Percentiles rank a stretch among this genome's conserved stretches.
These are phyloP conservation scores for Scaptodrosophila lebanonensis DNA, from an alignment of 1,140 invertebrate species.

Conservation along the genomic window DNA sequence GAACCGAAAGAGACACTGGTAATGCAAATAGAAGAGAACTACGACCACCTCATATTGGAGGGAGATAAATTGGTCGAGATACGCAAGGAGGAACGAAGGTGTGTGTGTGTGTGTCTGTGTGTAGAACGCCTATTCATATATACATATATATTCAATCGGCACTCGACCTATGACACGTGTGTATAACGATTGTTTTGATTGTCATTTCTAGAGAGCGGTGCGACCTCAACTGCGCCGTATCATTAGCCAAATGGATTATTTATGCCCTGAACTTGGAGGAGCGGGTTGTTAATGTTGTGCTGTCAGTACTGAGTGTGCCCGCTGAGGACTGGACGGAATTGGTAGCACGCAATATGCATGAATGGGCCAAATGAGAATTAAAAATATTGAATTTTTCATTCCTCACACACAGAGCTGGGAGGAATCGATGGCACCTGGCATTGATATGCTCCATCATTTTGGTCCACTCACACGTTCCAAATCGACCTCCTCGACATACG, in stretches of 20 bases:
- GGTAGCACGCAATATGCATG: constrained; percentile 34
- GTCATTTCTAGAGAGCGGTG: constrained; percentile 55
- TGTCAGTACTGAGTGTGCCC: constrained; percentile 57
- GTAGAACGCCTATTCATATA: no score
- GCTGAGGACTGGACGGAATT: constrained; percentile 70
- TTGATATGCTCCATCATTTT: constrained; percentile 75
- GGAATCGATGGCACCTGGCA: constrained; percentile 70
- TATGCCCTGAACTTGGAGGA: constrained; percentile 64
- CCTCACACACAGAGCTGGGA: constrained; percentile 62
- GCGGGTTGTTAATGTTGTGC: constrained; percentile 62
- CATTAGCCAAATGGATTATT: constrained; percentile 65
- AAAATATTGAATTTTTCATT: background rate
- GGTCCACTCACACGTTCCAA: constrained; percentile 67
- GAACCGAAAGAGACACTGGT: constrained; percentile 69
- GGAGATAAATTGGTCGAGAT: constrained; percentile 71
- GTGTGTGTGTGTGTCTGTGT: background rate
- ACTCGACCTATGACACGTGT: no score
- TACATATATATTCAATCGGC: no score
- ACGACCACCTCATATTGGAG: constrained; percentile 70
- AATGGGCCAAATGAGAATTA: background rate
- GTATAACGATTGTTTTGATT: no score
- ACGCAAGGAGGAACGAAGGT: constrained; percentile 61
- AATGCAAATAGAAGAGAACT: constrained; percentile 75
- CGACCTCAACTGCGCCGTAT: constrained; percentile 68
- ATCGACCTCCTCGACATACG: constrained; percentile 46